phyloP scores from a whole-genome alignment of 2,888 invertebrate species.

The Pristionchus fissidentatus region DNA sequence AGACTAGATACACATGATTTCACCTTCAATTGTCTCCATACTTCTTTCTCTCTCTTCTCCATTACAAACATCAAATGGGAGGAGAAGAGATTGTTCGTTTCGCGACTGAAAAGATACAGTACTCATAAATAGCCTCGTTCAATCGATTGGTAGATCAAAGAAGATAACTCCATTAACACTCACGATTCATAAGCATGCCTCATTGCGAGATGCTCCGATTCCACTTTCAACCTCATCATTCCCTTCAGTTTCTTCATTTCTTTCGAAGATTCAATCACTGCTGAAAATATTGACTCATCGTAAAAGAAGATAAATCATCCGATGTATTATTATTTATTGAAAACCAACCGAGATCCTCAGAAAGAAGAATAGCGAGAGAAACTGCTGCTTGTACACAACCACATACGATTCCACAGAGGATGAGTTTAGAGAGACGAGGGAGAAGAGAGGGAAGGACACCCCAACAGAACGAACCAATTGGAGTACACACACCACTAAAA shows the following conservation, averaged over 20 bases:
- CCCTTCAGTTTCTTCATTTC: not conserved
- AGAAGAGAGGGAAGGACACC: not conserved
- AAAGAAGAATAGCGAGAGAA: not conserved
- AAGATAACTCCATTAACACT: no score
- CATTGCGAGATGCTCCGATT: not conserved
- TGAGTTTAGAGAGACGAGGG: constrained; percentile 9
- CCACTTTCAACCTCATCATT: not conserved
- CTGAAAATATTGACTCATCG: not conserved
- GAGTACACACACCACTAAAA: constrained; percentile 3
- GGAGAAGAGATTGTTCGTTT: no score
- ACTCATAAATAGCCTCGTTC: no score
- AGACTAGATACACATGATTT: no score
- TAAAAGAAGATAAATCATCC: not conserved
- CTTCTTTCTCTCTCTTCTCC: no score
- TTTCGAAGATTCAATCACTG: not conserved
- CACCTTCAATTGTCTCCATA: no score
- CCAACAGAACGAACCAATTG: constrained; percentile 16
- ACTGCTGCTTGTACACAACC: constrained; percentile 7
- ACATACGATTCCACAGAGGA: constrained; percentile 31
- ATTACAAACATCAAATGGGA: no score
- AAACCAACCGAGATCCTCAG: not conserved
- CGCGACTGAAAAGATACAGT: no score
- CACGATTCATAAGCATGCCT: constrained; percentile 22
- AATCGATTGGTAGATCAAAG: no score
- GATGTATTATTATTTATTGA: no score